Conservation (phyloP, 2,797 vertebrate genomes). For the Macroramphosus scolopax region DNA sequence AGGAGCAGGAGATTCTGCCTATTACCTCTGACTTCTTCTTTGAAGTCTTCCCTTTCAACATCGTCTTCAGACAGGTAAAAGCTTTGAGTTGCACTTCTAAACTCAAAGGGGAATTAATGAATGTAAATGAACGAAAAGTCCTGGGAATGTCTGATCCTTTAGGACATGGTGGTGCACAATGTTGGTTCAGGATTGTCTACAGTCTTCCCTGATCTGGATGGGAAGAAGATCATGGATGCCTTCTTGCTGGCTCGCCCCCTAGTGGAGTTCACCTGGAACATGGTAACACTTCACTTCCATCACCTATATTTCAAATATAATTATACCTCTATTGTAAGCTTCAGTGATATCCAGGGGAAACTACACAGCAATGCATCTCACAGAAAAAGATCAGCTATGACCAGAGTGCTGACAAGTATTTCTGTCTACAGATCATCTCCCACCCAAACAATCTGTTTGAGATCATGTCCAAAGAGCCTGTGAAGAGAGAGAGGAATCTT, state of each 20-base stretch:
- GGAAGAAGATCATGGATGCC: constrained; percentile 79
- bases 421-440: constrained; percentile 72
- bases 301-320: not conserved
- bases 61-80: constrained; percentile 80
- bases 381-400: not conserved
- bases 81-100: not conserved
- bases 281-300: constrained; percentile 57
- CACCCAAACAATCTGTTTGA: constrained; percentile 82
- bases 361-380: not conserved
- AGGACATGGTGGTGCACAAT: constrained; percentile 83
- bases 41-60: constrained; percentile 81
- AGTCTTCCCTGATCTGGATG: constrained; percentile 80
- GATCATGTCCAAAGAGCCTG: constrained; percentile 81
- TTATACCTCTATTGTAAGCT: too few relatives aligned
- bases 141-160: constrained; percentile 1
- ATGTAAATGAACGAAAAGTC: not conserved
- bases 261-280: constrained; percentile 83
- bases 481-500: constrained; percentile 80
- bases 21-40: constrained; percentile 83
- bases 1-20: constrained; percentile 80
- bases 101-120: not conserved
- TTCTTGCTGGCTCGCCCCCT: constrained; percentile 78
- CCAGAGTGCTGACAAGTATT: too few relatives aligned
- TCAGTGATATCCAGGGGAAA: too few relatives aligned
- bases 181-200: constrained; percentile 77